phyloP scores from a whole-genome alignment of 2,113 vertebrate genomes.

The Taurulus bubalis region DNA sequence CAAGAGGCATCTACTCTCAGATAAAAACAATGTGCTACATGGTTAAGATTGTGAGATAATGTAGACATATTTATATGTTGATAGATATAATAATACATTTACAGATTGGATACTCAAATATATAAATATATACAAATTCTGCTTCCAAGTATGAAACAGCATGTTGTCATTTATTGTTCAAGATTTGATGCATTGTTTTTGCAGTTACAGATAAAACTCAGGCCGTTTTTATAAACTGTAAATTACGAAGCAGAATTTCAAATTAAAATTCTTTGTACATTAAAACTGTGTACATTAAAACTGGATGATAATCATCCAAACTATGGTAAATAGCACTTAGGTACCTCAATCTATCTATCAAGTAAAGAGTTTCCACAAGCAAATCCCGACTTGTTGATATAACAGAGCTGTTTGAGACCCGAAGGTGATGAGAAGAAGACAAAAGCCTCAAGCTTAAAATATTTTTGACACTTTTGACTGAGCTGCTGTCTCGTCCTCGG shows the following conservation, averaged over 20 bases:
- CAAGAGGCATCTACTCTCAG: not conserved
- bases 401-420: not conserved
- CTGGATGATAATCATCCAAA: not conserved
- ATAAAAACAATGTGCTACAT: not conserved
- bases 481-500: constrained; percentile 13
- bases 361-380: not conserved
- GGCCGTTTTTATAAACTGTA: not conserved
- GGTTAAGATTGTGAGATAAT: not conserved
- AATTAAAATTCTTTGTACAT: not conserved
- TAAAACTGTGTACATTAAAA: too few species aligned
- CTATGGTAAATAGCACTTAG: not conserved
- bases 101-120: not conserved
- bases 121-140: not conserved
- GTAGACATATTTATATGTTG: not conserved
- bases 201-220: not conserved
- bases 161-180: not conserved
- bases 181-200: not conserved
- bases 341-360: not conserved
- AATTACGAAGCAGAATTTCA: not conserved
- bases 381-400: not conserved
- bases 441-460: not conserved
- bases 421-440: not conserved
- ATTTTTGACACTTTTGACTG: not conserved
- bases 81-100: not conserved
- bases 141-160: not conserved